Evolutionary conservation across 2,797 vertebrate species (phyloP).

Genomic region (Cuculus canorus): DNA sequence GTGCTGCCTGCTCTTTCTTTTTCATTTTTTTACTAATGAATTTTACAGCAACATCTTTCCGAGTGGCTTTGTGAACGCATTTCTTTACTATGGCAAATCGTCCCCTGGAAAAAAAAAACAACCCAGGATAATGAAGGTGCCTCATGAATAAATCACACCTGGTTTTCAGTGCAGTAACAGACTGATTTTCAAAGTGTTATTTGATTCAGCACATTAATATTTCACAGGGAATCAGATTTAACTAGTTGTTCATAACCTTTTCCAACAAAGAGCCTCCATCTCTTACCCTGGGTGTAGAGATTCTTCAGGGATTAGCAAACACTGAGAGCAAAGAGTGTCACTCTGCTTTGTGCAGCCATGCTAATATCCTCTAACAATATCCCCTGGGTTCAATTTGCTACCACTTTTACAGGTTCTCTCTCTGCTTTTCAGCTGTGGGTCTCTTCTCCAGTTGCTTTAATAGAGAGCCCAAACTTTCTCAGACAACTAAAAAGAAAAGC

Average conservation of each 20-base stretch:
- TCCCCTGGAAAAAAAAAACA: conserved; percentile 78
- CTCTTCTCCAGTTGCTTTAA: neutral
- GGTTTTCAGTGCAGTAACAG: neutral
- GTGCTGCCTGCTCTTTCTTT: conserved; percentile 95
- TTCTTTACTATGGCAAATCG: conserved; percentile 96
- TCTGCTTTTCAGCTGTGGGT: neutral
- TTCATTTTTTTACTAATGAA: conserved; percentile 97
- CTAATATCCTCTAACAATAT: conserved; percentile 37
- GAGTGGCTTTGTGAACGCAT: conserved; percentile 90
- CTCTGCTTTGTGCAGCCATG: conserved; percentile 25
- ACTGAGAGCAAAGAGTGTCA: neutral
- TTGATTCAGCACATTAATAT: conserved; percentile 29
- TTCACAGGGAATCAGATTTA: conserved; percentile 40
- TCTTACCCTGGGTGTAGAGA: neutral
- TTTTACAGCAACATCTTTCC: conserved; percentile 95
- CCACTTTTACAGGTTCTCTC: neutral
- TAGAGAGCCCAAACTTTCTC: neutral
- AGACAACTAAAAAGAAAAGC: neutral
- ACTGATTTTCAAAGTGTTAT: neutral
- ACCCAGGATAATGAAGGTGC: neutral
- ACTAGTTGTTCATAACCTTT: conserved; percentile 38
- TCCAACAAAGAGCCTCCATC: neutral
- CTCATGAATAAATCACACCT: neutral
- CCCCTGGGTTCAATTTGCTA: conserved; percentile 51
- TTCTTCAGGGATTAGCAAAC: conserved; percentile 27